These are phyloP conservation scores for Pipa parva DNA, from an alignment of 2,113 vertebrate genomes.

Conservation along the genomic window DNA sequence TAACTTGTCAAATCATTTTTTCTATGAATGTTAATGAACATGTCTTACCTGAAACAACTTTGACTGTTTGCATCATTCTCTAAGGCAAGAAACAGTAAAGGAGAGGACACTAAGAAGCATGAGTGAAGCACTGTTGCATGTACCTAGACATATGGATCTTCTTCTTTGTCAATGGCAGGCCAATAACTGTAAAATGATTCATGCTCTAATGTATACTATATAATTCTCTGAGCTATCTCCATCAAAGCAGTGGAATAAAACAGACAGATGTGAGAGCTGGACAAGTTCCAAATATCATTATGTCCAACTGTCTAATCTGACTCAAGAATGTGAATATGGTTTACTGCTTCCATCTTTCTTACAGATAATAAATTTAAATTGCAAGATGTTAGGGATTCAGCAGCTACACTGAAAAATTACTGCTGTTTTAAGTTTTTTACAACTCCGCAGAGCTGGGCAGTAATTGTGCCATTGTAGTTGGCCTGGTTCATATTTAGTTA, in stretches of 20 bases:
- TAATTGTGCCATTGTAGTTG: not conserved
- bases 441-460: not conserved
- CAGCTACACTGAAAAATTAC: not conserved
- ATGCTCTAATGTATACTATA: slow-evolving; percentile 15
- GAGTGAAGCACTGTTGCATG: not conserved
- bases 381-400: not conserved
- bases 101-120: not conserved
- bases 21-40: no score
- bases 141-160: slow-evolving; percentile 1
- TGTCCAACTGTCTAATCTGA: slow-evolving; percentile 18
- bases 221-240: slow-evolving; percentile 19
- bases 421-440: no score
- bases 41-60: no score
- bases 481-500: slow-evolving; percentile 5
- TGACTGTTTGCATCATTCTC: no score
- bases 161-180: slow-evolving; percentile 8
- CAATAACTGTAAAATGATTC: slow-evolving; percentile 30
- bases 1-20: no score
- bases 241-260: not conserved
- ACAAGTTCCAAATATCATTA: slow-evolving; percentile 10
- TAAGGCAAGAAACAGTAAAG: no score
- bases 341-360: not conserved
- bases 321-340: not conserved
- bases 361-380: not conserved
- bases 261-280: slow-evolving; percentile 16